Evolutionary conservation across 2,888 invertebrate genomes (phyloP), one percentile per base, ranked within the genome.

Genomic region (Adelognathus sp.): DNA sequence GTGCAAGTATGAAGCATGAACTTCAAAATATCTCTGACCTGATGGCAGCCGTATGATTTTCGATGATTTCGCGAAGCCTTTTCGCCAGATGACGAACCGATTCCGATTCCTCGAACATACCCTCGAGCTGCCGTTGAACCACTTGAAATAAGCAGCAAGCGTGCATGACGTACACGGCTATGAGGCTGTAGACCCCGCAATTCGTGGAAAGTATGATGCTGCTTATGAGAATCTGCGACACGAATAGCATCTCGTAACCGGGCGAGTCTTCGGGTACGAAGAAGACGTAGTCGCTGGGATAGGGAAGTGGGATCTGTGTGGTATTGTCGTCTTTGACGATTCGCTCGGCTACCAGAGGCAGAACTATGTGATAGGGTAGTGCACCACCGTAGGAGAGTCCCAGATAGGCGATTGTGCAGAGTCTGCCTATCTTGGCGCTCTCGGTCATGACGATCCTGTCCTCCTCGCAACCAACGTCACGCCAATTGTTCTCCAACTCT

Each of bases 351-450:
- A 87, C 80, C 1, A 88, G 73, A 1, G 87, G 87, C 82, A 89
- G 84, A 5, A 90, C 84, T 9, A 90, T 87, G 58, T 90, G 89
- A 83, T 89, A 90, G 0, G 90, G 89, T 7, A 90, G 73, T 0
- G 88, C 89, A 0, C 89, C 89, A 2, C 89, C 89, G 61, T 89
- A 89, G 0, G 86, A 87, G 2, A 90, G 76, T 3, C 89, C 84
- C 50, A 89, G 71, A 69, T 89, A 90, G 3, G 86, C 80, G 0
- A 85, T 80, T 0, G 89, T 89, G 58, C 88, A 89, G 2, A 88
- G 77, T 24, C 88, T 81, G 0, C 88, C 89, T 36, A 87, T 85
- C 64, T 86, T 86, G 0, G 88, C 90, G 60, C 86, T 87, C 4
- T 86, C 86, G 2, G 74, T 83, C 89, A 90, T 90, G 0, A 90